Evolutionary conservation across 1,140 invertebrate genomes (phyloP), one percentile per base, ranked within the genome.

Genomic region (Diorhabda carinulata): DNA sequence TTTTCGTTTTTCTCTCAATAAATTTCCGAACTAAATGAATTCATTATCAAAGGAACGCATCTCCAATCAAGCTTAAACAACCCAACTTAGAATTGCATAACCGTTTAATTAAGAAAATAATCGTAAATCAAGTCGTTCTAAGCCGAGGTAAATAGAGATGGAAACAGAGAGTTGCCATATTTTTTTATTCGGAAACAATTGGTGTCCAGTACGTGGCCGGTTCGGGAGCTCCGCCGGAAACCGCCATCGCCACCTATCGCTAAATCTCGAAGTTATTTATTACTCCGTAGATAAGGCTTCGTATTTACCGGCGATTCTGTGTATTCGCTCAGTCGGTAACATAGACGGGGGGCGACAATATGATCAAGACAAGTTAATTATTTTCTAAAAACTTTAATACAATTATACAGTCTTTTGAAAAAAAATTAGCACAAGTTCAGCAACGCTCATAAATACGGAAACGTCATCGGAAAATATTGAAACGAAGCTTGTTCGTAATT

Each of bases 191-290:
- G 43, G 63, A 64, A 64, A 64, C 63, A 64, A 64, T 64, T 64
- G 63, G 63, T 44, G 63, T 41, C 63, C 45, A 64, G 45, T 57
- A 47, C 63, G 63, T 64, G 63, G 63, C 47, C 63, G 41, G 63
- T 25, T 25, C 25, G 43, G 63, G 63, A 71, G 66, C 65, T 71
- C 66, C 66, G 62, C 40, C 63, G 70, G 70, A 68, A 71, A 64
- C 66, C 61, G 57, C 43, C 61, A 68, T 61, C 70, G 63, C 70
- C 59, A 68, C 66, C 65, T 71, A 68, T 61, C 66, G 66, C 40
- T 63, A 67, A 61, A 70, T 68, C 70, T 65, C 47, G 64, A 68
- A 68, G 70, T 71, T 45, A 64, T 64, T 64, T 64, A 64, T 64
- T n/a, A 42, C 44, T 25, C 40, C 63, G 41, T 43, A 64, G 63